Evolutionary conservation across 2,888 invertebrate species (phyloP).

Genomic region (Lycaena phlaeas): DNA sequence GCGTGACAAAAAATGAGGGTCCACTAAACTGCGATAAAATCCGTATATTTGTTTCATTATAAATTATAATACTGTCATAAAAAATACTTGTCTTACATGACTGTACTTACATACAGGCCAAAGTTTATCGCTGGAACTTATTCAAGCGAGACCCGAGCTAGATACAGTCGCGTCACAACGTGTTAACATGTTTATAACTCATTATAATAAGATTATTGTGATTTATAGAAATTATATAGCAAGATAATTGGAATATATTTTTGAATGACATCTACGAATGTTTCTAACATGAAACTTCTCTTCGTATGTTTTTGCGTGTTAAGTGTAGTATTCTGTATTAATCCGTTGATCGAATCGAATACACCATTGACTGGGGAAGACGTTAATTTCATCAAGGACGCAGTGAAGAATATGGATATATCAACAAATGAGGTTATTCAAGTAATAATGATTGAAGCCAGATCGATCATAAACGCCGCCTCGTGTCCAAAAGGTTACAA

Average conservation of each 20-base stretch:
- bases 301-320: neutral
- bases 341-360: neutral
- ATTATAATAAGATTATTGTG: too few species aligned
- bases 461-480: neutral
- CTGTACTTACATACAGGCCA: too few species aligned
- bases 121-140: too few species aligned
- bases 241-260: neutral
- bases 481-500: neutral
- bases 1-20: too few species aligned
- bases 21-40: too few species aligned
- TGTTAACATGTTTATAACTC: too few species aligned
- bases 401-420: neutral
- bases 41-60: too few species aligned
- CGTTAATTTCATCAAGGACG: neutral
- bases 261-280: neutral
- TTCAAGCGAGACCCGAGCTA: too few species aligned
- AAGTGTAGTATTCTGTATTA: neutral
- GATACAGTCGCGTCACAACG: too few species aligned
- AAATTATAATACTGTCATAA: too few species aligned
- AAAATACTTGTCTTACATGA: too few species aligned
- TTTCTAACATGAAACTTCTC: neutral
- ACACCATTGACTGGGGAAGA: neutral
- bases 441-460: neutral
- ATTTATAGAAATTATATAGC: neutral
- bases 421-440: neutral